Conservation (phyloP, 2,888 invertebrate genomes). For the Drosophila gaucha region DNA sequence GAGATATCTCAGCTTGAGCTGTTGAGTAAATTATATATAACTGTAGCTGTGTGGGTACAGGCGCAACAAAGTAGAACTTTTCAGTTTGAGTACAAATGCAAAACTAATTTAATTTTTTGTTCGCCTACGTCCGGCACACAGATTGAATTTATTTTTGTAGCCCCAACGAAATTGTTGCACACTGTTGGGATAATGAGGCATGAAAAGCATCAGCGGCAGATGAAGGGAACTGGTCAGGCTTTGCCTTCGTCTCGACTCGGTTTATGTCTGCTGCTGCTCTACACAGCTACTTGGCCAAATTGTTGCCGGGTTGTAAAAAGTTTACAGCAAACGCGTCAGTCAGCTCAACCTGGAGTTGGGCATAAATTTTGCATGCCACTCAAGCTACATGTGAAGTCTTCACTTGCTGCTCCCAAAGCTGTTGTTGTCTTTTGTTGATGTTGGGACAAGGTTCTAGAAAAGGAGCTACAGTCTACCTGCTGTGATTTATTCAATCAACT, state of each 20-base stretch:
- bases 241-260: conserved; percentile 8
- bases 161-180: conserved; percentile 51
- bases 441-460: conserved; percentile 15
- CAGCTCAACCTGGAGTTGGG: conserved; percentile 24
- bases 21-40: background rate
- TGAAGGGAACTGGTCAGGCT: background rate
- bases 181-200: conserved; percentile 71
- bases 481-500: conserved; percentile 78
- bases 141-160: conserved; percentile 36
- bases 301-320: conserved; percentile 65
- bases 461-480: conserved; percentile 51
- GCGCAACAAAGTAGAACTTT: conserved; percentile 16
- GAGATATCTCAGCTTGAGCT: background rate
- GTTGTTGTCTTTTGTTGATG: conserved; percentile 7
- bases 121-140: conserved; percentile 7
- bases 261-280: conserved; percentile 50
- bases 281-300: conserved; percentile 71
- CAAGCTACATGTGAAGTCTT: conserved; percentile 42
- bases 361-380: conserved; percentile 62
- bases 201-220: conserved; percentile 45
- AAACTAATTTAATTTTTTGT: conserved; percentile 60
- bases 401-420: conserved; percentile 4
- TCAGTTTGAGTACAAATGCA: conserved; percentile 45
- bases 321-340: conserved; percentile 37
- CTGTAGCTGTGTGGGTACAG: background rate